phyloP scores from a whole-genome alignment of 2,797 vertebrate genomes.

The Sebastes aleutianus region DNA sequence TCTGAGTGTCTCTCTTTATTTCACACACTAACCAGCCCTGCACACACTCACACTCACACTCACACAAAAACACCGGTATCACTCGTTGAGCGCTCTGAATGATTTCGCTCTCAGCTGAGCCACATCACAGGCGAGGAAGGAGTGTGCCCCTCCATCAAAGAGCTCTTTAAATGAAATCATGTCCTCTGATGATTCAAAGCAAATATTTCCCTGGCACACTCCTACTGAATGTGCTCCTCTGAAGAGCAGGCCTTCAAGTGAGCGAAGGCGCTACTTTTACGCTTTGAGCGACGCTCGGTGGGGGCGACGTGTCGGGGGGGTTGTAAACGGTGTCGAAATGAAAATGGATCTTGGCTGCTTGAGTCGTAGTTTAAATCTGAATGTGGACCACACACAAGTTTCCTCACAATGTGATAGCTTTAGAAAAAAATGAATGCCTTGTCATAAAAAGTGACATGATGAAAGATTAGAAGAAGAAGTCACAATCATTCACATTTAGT shows the following conservation, averaged over 20 bases:
- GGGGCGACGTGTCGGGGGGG: constrained; percentile 7
- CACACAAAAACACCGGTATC: constrained; percentile 43
- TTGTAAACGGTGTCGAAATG: constrained; percentile 40
- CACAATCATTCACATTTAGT: not conserved
- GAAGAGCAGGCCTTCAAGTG: constrained; percentile 57
- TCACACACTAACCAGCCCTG: constrained; percentile 1
- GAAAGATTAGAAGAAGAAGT: not conserved
- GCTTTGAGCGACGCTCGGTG: constrained; percentile 20
- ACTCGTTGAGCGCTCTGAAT: constrained; percentile 59
- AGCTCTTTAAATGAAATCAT: constrained; percentile 74
- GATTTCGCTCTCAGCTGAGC: constrained; percentile 68
- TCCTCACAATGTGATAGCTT: not conserved
- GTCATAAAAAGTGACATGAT: not conserved
- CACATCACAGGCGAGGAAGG: constrained; percentile 66
- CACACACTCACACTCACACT: constrained; percentile 7
- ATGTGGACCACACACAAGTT: constrained; percentile 7
- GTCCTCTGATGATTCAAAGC: constrained; percentile 76
- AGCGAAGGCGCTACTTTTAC: constrained; percentile 40
- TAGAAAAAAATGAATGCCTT: not conserved
- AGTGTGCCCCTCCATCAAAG: constrained; percentile 68
- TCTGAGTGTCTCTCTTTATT: not conserved
- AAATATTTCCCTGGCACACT: constrained; percentile 69
- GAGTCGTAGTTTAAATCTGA: not conserved
- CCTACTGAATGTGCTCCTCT: constrained; percentile 51
- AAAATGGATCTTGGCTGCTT: constrained; percentile 44